A percentile compares a stretch with the other conserved stretches of the same genome.
These are phyloP conservation scores for Periophthalmus modestus DNA, from an alignment of 2,113 vertebrate genomes.

Conservation along the genomic window DNA sequence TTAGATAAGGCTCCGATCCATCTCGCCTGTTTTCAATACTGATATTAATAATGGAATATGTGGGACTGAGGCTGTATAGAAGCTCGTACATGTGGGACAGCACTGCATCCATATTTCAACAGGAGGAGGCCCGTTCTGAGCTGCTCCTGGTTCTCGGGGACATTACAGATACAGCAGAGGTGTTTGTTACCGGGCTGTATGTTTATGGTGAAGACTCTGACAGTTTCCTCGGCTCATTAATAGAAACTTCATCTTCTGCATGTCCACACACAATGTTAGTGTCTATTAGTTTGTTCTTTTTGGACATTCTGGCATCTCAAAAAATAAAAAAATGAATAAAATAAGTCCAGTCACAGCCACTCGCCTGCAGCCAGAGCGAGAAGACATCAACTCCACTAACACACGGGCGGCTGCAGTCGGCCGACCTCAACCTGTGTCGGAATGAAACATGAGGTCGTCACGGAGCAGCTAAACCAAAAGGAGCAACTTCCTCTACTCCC, in stretches of 20 bases:
- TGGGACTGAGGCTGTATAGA: conserved; percentile 14
- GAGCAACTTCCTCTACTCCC: too few relatives aligned
- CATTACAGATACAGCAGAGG: conserved; percentile 1
- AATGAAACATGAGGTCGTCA: too few relatives aligned
- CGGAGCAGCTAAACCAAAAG: too few relatives aligned
- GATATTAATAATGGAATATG: conserved; percentile 57
- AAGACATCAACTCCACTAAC: not conserved
- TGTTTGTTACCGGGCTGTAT: conserved; percentile 14
- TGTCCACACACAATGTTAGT: not conserved
- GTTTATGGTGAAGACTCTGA: conserved; percentile 18
- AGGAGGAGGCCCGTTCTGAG: conserved; percentile 13
- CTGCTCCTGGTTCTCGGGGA: conserved; percentile 27
- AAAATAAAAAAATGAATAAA: too few relatives aligned
- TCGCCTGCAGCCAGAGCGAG: not conserved
- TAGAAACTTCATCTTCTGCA: not conserved
- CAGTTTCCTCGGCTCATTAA: not conserved
- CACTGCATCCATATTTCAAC: conserved; percentile 45
- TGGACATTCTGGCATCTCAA: not conserved
- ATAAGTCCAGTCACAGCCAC: not conserved
- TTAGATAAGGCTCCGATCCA: conserved; percentile 36
- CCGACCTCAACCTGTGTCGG: too few relatives aligned
- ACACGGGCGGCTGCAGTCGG: too few relatives aligned
- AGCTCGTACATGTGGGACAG: conserved; percentile 22
- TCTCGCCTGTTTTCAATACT: conserved; percentile 34
- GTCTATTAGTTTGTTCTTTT: not conserved